These are phyloP conservation scores for Arctopsyche grandis DNA, from an alignment of 1,140 invertebrate species.

Conservation along the genomic window DNA sequence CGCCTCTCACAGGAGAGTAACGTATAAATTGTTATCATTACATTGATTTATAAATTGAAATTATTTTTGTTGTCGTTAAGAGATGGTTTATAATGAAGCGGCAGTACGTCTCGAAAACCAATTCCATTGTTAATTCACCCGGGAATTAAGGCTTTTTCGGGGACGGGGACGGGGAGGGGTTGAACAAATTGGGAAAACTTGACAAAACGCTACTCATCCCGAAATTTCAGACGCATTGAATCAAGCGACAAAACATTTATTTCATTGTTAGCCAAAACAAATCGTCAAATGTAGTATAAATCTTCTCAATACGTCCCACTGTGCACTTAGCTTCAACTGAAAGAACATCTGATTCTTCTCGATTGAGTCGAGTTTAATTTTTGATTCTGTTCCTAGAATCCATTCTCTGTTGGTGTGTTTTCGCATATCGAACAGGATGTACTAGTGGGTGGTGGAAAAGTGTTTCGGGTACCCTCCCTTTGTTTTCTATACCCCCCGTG, in stretches of 20 bases:
- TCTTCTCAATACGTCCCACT: no score
- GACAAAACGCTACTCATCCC: neutral
- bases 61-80: neutral
- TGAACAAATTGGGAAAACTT: neutral
- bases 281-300: no score
- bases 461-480: no score
- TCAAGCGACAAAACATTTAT: neutral
- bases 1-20: neutral
- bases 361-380: no score
- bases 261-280: no score
- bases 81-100: neutral
- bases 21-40: neutral
- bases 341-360: no score
- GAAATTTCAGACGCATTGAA: neutral
- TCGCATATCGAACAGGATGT: no score
- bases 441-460: no score
- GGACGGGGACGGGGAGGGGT: no score
- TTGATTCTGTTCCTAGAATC: no score
- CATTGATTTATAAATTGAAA: constrained; percentile 1
- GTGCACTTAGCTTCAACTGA: no score
- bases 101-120: neutral
- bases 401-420: no score
- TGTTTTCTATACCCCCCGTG: neutral
- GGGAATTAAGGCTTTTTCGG: neutral
- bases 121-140: neutral